Evolutionary conservation across 2,888 invertebrate species (phyloP).

Genomic region (Cotesia congregata): DNA sequence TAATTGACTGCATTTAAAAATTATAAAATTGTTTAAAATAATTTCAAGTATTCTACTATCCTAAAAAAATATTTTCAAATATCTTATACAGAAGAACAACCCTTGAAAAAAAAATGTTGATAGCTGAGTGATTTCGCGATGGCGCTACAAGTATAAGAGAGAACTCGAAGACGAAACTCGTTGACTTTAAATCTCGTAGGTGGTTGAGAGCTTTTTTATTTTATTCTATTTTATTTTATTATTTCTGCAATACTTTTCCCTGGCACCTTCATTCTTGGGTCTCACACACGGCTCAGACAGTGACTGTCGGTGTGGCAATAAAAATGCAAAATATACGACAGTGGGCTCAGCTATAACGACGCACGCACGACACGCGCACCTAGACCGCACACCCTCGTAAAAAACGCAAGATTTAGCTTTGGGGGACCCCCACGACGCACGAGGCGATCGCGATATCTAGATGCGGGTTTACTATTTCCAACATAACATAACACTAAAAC

Average conservation of each 20-base stretch:
- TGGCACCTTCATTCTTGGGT: conserved; percentile 26
- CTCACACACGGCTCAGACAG: conserved; percentile 15
- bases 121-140: conserved; percentile 20
- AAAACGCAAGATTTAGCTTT: conserved; percentile 42
- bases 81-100: no score
- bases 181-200: conserved; percentile 42
- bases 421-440: conserved; percentile 41
- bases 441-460: conserved; percentile 46
- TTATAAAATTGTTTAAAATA: no score
- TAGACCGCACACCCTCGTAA: conserved; percentile 51
- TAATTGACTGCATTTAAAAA: no score
- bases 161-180: conserved; percentile 25
- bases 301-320: conserved; percentile 52
- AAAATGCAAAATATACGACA: conserved; percentile 64
- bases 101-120: conserved; percentile 5
- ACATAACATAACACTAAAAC: background rate
- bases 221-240: background rate
- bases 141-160: background rate
- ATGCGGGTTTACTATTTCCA: conserved; percentile 36
- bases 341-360: conserved; percentile 51
- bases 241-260: conserved; percentile 5
- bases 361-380: conserved; percentile 51
- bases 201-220: conserved; percentile 37
- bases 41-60: conserved; percentile 15
- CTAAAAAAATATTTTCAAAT: background rate